A percentile compares a stretch with the other conserved stretches of the same genome.
phyloP scores from a whole-genome alignment of 2,797 vertebrate genomes.

The Myiothlypis chrysogaster region DNA sequence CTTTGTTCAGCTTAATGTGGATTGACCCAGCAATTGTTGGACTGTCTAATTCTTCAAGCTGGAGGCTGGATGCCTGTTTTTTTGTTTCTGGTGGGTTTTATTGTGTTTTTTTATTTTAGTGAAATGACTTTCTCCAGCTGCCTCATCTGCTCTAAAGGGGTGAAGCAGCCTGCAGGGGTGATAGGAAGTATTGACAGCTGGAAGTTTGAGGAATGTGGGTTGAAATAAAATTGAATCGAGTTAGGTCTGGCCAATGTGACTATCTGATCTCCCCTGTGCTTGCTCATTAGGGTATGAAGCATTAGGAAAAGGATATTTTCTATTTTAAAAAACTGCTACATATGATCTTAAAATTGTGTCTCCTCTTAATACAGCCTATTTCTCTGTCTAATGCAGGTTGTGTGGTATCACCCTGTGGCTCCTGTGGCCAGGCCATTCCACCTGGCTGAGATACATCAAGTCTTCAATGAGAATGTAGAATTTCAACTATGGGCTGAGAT shows the following conservation, averaged over 20 bases:
- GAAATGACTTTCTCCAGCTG: conserved; percentile 40
- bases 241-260: not conserved
- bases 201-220: not conserved
- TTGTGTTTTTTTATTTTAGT: not conserved
- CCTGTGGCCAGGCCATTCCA: not conserved
- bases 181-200: not conserved
- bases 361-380: not conserved
- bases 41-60: conserved; percentile 36
- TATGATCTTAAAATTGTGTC: not conserved
- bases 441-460: not conserved
- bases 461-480: not conserved
- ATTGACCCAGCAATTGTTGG: conserved; percentile 39
- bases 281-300: not conserved
- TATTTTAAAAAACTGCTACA: not conserved
- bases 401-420: not conserved
- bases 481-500: not conserved
- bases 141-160: not conserved
- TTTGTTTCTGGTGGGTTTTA: not conserved
- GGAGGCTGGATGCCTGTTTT: not conserved
- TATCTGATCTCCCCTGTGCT: not conserved
- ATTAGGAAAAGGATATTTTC: not conserved
- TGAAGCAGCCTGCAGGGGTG: not conserved
- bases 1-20: conserved; percentile 47
- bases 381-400: not conserved
- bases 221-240: not conserved